A percentile compares a stretch with the other conserved stretches of the same genome.
Conservation (phyloP, 1,140 invertebrate genomes). For the Listronotus oregonensis region DNA sequence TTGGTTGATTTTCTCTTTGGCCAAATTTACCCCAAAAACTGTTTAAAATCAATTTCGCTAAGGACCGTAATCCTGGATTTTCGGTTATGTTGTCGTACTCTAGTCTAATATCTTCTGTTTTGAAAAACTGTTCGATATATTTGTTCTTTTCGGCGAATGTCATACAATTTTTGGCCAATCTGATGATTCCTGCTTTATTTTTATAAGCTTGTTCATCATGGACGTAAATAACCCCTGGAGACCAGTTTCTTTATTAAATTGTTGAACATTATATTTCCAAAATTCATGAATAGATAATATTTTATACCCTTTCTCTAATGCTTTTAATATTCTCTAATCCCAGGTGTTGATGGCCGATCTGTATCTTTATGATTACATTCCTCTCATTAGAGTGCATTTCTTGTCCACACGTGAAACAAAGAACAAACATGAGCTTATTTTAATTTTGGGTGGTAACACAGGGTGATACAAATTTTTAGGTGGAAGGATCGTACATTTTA, state of each 20-base stretch:
- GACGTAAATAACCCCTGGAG: slow-evolving; percentile 45
- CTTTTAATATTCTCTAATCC: slow-evolving; percentile 51
- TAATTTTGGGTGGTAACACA: slow-evolving; percentile 42
- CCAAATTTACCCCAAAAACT: slow-evolving; percentile 49
- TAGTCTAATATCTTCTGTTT: slow-evolving; percentile 53
- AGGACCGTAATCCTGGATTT: slow-evolving; percentile 51
- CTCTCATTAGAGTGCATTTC: slow-evolving; percentile 2
- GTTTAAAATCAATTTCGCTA: slow-evolving; percentile 53
- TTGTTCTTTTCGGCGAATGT: slow-evolving; percentile 42
- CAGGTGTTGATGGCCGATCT: slow-evolving; percentile 52
- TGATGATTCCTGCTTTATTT: slow-evolving; percentile 51
- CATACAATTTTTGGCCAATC: slow-evolving; percentile 49
- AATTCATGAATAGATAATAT: slow-evolving; percentile 54
- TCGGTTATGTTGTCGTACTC: slow-evolving; percentile 48
- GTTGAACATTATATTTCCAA: slow-evolving; percentile 40
- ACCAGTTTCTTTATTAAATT: no score
- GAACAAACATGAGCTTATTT: slow-evolving; percentile 49
- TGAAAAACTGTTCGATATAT: slow-evolving; percentile 52
- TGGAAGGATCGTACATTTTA: slow-evolving; percentile 50
- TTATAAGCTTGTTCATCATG: slow-evolving; percentile 51
- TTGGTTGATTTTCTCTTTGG: slow-evolving; percentile 3
- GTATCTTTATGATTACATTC: slow-evolving; percentile 45
- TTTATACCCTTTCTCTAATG: slow-evolving; percentile 36
- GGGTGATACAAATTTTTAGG: slow-evolving; percentile 50
- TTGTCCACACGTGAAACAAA: slow-evolving; percentile 47